Evolutionary conservation across 2,888 invertebrate species (phyloP).

Genomic region (Zygaena filipendulae): DNA sequence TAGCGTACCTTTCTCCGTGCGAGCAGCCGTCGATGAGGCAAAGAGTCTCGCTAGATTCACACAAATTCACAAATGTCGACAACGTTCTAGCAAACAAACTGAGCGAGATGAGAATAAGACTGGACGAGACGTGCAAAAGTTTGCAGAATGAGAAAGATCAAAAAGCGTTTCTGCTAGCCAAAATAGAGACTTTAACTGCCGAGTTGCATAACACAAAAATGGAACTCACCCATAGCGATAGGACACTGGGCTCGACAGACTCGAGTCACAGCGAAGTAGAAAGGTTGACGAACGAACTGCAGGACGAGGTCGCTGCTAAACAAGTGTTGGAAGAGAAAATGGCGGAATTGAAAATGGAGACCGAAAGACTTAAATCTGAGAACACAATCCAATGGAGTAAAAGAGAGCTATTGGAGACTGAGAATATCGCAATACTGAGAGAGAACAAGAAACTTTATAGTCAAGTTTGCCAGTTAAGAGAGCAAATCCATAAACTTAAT

Average conservation of each 20-base stretch:
- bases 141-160: slow-evolving; percentile 54
- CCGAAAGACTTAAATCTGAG: slow-evolving; percentile 90
- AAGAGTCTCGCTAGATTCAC: slow-evolving; percentile 53
- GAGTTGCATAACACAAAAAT: slow-evolving; percentile 49
- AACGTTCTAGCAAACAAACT: slow-evolving; percentile 50
- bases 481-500: slow-evolving; percentile 57
- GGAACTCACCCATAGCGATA: slow-evolving; percentile 44
- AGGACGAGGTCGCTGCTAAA: slow-evolving; percentile 56
- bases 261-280: slow-evolving; percentile 60
- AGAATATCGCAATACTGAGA: slow-evolving; percentile 86
- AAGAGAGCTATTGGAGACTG: slow-evolving; percentile 89
- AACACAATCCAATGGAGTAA: slow-evolving; percentile 96
- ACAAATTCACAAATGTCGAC: slow-evolving; percentile 55
- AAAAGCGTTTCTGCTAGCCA: slow-evolving; percentile 44
- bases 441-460: slow-evolving; percentile 86
- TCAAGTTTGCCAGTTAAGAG: slow-evolving; percentile 55
- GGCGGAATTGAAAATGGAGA: slow-evolving; percentile 64
- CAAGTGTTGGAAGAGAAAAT: slow-evolving; percentile 56
- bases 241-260: slow-evolving; percentile 53
- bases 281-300: slow-evolving; percentile 51
- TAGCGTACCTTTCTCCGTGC: slow-evolving; percentile 37
- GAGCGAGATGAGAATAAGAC: slow-evolving; percentile 39
- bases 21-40: slow-evolving; percentile 42
- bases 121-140: slow-evolving; percentile 49
- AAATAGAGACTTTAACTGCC: slow-evolving; percentile 46